phyloP scores from a whole-genome alignment of 1,140 invertebrate species.

The Tetragnatha versicolor region DNA sequence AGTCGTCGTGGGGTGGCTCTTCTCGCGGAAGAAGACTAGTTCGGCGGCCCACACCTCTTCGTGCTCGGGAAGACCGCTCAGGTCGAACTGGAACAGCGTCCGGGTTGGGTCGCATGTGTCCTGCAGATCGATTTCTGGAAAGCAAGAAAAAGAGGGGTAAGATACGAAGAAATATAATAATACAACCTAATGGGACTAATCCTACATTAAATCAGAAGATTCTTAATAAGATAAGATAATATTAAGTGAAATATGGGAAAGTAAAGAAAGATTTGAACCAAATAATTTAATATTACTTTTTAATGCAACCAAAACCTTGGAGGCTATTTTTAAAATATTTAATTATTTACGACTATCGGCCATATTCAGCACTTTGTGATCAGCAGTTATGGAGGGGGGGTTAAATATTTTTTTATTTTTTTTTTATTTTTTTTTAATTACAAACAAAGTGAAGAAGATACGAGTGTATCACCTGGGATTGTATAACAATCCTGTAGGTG shows the following conservation, averaged over 20 bases:
- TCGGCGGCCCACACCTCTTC: slow-evolving; percentile 39
- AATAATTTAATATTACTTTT: background rate
- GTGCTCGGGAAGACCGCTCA: slow-evolving; percentile 10
- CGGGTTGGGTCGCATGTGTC: slow-evolving; percentile 8
- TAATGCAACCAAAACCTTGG: background rate
- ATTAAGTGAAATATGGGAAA: background rate
- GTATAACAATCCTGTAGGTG: no score
- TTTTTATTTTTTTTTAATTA: no score
- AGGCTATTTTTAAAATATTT: no score
- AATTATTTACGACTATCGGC: no score
- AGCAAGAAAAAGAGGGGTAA: background rate
- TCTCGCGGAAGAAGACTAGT: slow-evolving; percentile 43
- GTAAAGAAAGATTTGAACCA: background rate
- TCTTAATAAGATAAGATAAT: background rate
- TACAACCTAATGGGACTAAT: background rate
- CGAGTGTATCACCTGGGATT: no score
- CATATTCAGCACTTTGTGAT: no score
- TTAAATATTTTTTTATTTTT: no score
- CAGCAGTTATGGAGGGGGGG: no score
- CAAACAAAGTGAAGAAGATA: no score
- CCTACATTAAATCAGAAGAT: background rate
- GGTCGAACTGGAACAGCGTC: slow-evolving; percentile 15
- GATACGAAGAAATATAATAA: background rate
- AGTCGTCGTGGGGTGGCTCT: background rate
- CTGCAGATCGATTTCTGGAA: slow-evolving; percentile 15